A percentile compares a stretch with the other conserved stretches of the same genome.
phyloP scores from a whole-genome alignment of 2,797 vertebrate genomes.

The Mormyrops attenuatus region DNA sequence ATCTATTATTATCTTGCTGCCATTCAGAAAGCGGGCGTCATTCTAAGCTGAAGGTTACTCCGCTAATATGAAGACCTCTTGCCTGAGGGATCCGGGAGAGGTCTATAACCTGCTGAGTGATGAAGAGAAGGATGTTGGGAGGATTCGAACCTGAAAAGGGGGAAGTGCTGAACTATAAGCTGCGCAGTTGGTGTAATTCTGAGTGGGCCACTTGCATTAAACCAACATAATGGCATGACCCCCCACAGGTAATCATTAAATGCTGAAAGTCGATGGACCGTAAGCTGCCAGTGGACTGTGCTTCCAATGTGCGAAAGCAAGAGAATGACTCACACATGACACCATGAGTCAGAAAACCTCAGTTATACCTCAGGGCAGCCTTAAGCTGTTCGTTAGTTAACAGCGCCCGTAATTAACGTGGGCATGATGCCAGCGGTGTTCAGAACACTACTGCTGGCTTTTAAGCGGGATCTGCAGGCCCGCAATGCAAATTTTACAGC shows the following conservation, averaged over 20 bases:
- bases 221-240: background rate
- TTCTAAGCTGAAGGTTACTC: background rate
- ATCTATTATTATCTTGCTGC: background rate
- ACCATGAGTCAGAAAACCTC: background rate
- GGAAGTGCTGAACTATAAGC: background rate
- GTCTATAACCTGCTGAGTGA: background rate
- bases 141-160: background rate
- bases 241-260: background rate
- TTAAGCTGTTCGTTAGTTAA: background rate
- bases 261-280: background rate
- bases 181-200: background rate
- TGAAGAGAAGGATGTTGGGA: background rate
- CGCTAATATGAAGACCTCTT: background rate
- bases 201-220: background rate
- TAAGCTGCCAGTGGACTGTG: background rate
- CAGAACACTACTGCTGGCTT: background rate
- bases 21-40: background rate
- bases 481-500: background rate
- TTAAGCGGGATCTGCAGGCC: background rate
- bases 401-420: background rate
- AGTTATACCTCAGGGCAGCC: background rate
- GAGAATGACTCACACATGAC: background rate
- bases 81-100: background rate
- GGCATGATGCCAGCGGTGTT: background rate
- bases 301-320: background rate